A percentile compares a stretch with the other conserved stretches of the same genome.
These are phyloP conservation scores for Pseudachorutes palmiensis DNA, from an alignment of 1,140 invertebrate genomes.

Conservation along the genomic window DNA sequence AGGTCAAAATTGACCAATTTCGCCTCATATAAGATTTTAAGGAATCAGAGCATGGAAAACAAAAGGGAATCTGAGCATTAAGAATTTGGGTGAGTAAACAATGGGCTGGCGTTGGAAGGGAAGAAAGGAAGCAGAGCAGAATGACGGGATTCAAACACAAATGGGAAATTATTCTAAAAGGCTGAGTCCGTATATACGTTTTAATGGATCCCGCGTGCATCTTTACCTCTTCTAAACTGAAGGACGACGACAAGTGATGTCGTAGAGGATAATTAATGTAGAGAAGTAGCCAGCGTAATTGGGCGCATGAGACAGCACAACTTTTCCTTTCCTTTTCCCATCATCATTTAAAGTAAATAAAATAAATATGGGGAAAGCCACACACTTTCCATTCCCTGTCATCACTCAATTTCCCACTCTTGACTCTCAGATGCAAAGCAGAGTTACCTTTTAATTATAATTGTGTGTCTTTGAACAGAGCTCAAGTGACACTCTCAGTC, in stretches of 20 bases:
- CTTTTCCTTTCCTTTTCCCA: neutral
- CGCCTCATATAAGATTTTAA: neutral
- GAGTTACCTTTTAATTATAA: neutral
- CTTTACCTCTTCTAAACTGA: neutral
- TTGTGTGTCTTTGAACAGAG: neutral
- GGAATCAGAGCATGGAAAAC: conserved; percentile 9
- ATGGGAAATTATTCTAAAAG: neutral
- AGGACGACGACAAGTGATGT: neutral
- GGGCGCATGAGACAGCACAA: neutral
- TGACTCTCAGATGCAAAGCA: neutral
- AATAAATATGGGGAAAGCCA: too few species aligned
- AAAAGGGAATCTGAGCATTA: conserved; percentile 9
- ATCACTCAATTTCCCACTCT: too few species aligned
- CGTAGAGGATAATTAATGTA: neutral
- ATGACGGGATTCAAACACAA: neutral
- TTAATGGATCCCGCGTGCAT: neutral
- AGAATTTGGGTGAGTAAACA: neutral
- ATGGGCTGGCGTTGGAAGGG: neutral
- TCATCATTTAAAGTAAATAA: too few species aligned
- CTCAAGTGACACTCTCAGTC: neutral
- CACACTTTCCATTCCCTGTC: too few species aligned
- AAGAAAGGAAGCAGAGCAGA: conserved; percentile 2
- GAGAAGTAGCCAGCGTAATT: neutral
- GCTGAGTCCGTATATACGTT: neutral
- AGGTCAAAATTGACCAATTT: neutral